A percentile compares a stretch with the other conserved stretches of the same genome.
These are phyloP conservation scores for Phaonia tiefii DNA, from an alignment of 2,888 invertebrate genomes.

Conservation along the genomic window DNA sequence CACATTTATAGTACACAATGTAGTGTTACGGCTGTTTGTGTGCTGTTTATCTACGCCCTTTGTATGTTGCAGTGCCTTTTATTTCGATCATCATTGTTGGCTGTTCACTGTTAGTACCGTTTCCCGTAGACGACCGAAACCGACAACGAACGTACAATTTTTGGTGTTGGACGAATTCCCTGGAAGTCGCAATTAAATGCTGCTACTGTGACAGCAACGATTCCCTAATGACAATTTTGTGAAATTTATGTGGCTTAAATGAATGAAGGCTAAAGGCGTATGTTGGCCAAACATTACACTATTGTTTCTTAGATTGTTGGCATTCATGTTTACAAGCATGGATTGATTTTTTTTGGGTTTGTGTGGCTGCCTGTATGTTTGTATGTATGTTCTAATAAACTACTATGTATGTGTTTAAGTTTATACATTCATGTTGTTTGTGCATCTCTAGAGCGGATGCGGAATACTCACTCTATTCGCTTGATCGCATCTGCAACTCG, in stretches of 20 bases:
- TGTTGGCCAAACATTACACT: slow-evolving; percentile 33
- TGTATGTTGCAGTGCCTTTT: slow-evolving; percentile 33
- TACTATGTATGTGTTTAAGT: too few relatives aligned
- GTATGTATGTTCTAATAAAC: slow-evolving; percentile 24
- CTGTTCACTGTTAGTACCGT: slow-evolving; percentile 56
- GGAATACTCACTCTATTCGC: slow-evolving; percentile 7
- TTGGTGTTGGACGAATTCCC: slow-evolving; percentile 48
- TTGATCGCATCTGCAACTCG: slow-evolving; percentile 32
- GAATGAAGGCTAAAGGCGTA: slow-evolving; percentile 61
- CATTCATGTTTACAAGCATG: slow-evolving; percentile 13
- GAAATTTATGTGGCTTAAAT: slow-evolving; percentile 75
- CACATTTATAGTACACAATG: slow-evolving; percentile 55
- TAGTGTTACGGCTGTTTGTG: slow-evolving; percentile 35
- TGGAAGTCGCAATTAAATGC: slow-evolving; percentile 54
- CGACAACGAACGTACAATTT: neutral
- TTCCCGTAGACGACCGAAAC: slow-evolving; percentile 38
- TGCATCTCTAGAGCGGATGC: slow-evolving; percentile 12
- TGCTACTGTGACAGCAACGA: slow-evolving; percentile 67
- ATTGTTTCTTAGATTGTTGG: too few relatives aligned
- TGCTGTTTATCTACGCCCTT: slow-evolving; percentile 49
- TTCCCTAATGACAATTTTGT: slow-evolving; percentile 74
- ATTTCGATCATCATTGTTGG: slow-evolving; percentile 39
- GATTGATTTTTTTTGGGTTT: too few relatives aligned
- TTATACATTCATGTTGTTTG: too few relatives aligned
- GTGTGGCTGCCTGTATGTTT: neutral